Base-by-base conservation (phyloP, 2,888 invertebrate species). In the Drosophila barbarae region DNA sequence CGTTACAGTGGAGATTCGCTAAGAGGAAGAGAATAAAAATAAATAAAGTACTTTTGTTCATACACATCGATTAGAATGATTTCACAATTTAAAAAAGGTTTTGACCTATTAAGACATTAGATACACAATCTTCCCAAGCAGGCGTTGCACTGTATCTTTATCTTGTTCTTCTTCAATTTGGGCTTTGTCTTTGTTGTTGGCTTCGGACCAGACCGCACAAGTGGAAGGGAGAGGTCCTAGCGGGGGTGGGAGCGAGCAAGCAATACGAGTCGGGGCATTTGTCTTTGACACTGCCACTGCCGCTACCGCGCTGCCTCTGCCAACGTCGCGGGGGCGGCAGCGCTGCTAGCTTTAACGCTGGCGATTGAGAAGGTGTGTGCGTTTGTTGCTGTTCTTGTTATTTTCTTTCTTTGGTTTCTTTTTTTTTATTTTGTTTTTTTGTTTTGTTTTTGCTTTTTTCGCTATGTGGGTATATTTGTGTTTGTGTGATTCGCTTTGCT, bases 361-460 rank as follows among this genome's bases (percentile, higher is more conserved):
- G 69, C 75, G 51, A 59, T 61, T 41, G 77, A 75, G 71, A 76
- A 76, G 76, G 76, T 76, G 76, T 75, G 77, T 71, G 64, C 69
- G 64, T 46, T 58, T 46, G 46, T 52, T 66, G 15, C 55, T 64
- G 47, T 63, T 59, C 60, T 59, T 65, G 54, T 71, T 66, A 42
- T 60, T 53, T 52, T 52, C 55, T 66, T 74, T 76, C 30, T 46
- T 46, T 21, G 30, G 13, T 30, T 30, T 30, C 30, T 30, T 30
- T 55, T 30, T 55, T 36, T 18, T 21, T 21, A 32, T 53, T 38
- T 60, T 53, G 10, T 15, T 55, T 42, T 23, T 23, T 23, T 3
- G 3, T 23, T 23, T 23, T 23, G 23, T 23, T 23, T 23, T 23
- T 23, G 23, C 51, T 49, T 70, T 74, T 76, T 76, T 41, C 67